These are phyloP conservation scores for Eupithecia vulgata DNA, from an alignment of 2,888 invertebrate species.

Conservation along the genomic window DNA sequence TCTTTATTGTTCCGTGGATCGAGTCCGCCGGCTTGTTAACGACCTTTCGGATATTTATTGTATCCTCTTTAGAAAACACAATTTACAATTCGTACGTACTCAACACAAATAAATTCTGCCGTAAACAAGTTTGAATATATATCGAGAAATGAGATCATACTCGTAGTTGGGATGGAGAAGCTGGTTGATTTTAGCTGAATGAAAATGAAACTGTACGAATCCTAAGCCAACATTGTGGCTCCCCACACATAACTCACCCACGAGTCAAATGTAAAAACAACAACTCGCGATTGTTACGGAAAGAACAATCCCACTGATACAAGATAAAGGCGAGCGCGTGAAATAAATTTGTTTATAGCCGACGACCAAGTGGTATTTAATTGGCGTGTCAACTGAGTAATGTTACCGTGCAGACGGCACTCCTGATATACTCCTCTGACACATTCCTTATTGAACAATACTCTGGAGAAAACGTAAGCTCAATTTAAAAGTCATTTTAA, in stretches of 20 bases:
- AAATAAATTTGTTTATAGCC: constrained; percentile 74
- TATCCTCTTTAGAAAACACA: constrained; percentile 81
- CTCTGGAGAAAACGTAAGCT: constrained; percentile 21
- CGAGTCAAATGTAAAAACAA: constrained; percentile 66
- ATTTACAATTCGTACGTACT: constrained; percentile 70
- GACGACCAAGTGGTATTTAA: constrained; percentile 71
- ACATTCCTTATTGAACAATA: constrained; percentile 42
- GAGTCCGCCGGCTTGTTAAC: constrained; percentile 77
- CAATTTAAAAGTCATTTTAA: constrained; percentile 33
- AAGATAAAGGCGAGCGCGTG: constrained; percentile 73
- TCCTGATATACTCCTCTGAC: constrained; percentile 44
- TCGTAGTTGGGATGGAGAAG: constrained; percentile 25
- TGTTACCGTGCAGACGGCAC: constrained; percentile 44
- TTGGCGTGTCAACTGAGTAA: constrained; percentile 65
- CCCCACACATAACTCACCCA: constrained; percentile 60
- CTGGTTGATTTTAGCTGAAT: constrained; percentile 31
- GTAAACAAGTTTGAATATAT: constrained; percentile 35
- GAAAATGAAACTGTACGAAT: constrained; percentile 34
- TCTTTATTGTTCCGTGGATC: constrained; percentile 79
- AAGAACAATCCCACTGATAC: constrained; percentile 75
- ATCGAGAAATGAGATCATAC: constrained; percentile 31
- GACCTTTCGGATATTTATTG: constrained; percentile 81
- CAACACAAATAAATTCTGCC: constrained; percentile 39
- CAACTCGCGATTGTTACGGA: constrained; percentile 69
- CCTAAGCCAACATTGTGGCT: constrained; percentile 42